These are phyloP conservation scores for Scaptomyza hsui DNA, from an alignment of 1,140 invertebrate genomes.

Conservation along the genomic window DNA sequence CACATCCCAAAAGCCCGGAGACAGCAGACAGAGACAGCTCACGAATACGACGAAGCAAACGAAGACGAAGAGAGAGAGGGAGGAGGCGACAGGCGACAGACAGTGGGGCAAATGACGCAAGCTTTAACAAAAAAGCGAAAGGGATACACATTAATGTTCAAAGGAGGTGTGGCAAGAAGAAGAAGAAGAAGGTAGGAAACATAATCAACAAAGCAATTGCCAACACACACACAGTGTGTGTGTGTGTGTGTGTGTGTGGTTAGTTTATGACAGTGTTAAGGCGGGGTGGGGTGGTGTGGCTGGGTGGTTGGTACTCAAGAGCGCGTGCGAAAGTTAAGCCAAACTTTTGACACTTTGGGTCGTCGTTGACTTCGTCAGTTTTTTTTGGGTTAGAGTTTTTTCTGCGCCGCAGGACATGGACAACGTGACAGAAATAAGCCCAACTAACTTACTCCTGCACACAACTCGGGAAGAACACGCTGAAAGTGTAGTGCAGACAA, in stretches of 20 bases:
- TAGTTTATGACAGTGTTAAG: slow-evolving; percentile 25
- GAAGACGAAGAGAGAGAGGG: slow-evolving; percentile 4
- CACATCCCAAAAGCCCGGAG: slow-evolving; percentile 9
- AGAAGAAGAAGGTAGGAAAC: not conserved
- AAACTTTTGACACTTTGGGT: slow-evolving; percentile 71
- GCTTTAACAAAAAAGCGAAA: slow-evolving; percentile 48
- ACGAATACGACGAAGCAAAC: not conserved
- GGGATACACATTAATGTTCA: slow-evolving; percentile 64
- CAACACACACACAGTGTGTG: slow-evolving; percentile 17
- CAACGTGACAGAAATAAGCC: slow-evolving; percentile 37
- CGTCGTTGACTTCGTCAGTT: slow-evolving; percentile 18
- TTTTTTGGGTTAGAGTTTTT: slow-evolving; percentile 21
- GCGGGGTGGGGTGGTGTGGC: slow-evolving; percentile 4
- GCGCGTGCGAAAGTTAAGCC: slow-evolving; percentile 71
- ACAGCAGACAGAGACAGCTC: slow-evolving; percentile 3
- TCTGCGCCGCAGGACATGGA: slow-evolving; percentile 10
- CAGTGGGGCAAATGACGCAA: slow-evolving; percentile 36
- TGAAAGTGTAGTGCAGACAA: slow-evolving; percentile 11
- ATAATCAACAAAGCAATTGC: slow-evolving; percentile 64
- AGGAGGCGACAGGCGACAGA: slow-evolving; percentile 27
- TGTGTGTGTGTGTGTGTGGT: slow-evolving; percentile 23
- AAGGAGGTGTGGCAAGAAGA: not conserved
- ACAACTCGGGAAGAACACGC: slow-evolving; percentile 13
- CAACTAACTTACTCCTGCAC: not conserved
- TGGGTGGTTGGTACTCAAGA: slow-evolving; percentile 33